phyloP scores from a whole-genome alignment of 92 coral and sea anemone species.

The Muricea muricata region DNA sequence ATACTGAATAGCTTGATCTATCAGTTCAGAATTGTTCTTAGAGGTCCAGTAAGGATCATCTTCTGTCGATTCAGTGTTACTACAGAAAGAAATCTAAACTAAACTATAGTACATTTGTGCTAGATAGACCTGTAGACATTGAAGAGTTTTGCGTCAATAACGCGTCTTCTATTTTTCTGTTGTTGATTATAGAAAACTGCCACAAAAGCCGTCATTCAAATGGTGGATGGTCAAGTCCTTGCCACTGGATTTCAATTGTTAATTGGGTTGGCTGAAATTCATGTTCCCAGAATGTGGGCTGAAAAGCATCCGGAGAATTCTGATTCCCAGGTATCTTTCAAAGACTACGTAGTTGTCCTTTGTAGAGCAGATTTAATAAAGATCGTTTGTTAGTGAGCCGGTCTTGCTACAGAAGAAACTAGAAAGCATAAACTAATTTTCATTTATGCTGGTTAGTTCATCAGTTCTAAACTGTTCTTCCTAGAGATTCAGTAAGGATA shows the following conservation, averaged over 20 bases:
- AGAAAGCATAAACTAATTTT: not conserved
- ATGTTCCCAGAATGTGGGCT: conserved; percentile 99
- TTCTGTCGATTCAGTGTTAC: too few relatives aligned
- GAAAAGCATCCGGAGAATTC: conserved; percentile 73
- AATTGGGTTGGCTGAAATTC: conserved; percentile 92
- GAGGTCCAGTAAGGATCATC: too few relatives aligned
- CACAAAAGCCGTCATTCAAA: conserved; percentile 88
- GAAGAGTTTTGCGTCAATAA: too few relatives aligned
- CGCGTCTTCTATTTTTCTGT: not conserved
- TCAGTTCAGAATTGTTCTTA: too few relatives aligned
- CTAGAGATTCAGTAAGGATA: too few relatives aligned
- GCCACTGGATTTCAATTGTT: conserved; percentile 86
- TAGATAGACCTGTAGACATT: not conserved
- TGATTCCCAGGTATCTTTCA: conserved; percentile 75
- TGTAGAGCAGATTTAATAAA: not conserved
- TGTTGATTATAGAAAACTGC: conserved; percentile 75
- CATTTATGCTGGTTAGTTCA: not conserved
- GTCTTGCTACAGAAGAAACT: too few relatives aligned
- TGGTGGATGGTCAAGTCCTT: conserved; percentile 72
- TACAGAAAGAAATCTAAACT: too few relatives aligned
- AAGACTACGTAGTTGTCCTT: not conserved
- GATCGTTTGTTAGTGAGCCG: too few relatives aligned
- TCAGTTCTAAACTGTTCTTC: too few relatives aligned
- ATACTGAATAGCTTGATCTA: too few relatives aligned
- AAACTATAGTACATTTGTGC: too few relatives aligned